These are phyloP conservation scores for Matsumurasca onukii DNA, from an alignment of 1,140 invertebrate genomes.

Conservation along the genomic window DNA sequence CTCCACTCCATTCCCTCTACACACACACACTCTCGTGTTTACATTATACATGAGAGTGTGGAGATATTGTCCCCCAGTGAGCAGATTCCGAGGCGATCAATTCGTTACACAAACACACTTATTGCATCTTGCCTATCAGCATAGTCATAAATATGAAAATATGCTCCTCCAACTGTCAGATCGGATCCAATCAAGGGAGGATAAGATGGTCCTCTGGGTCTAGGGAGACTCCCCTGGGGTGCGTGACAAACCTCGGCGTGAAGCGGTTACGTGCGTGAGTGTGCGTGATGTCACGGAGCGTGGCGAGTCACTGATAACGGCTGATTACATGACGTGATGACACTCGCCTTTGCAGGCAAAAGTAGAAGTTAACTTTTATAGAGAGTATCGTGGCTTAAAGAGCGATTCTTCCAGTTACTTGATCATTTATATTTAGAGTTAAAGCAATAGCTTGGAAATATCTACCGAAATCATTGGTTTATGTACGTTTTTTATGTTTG, in stretches of 20 bases:
- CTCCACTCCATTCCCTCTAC: background rate
- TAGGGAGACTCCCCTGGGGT: background rate
- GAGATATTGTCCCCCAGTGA: background rate
- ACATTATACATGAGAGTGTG: background rate
- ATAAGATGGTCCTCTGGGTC: background rate
- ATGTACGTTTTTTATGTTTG: too few species aligned
- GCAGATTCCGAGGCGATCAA: background rate
- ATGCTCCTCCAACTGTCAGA: slow-evolving; percentile 19
- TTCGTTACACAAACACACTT: slow-evolving; percentile 13
- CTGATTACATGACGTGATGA: background rate
- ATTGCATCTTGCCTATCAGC: slow-evolving; percentile 4
- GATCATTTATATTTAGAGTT: too few species aligned
- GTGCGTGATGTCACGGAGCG: background rate
- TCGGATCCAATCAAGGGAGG: slow-evolving; percentile 4
- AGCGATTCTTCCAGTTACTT: too few species aligned
- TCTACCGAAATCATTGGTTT: too few species aligned
- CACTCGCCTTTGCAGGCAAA: too few species aligned
- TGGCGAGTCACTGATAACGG: background rate
- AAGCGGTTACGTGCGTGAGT: background rate
- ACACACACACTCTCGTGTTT: too few species aligned
- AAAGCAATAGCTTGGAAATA: too few species aligned
- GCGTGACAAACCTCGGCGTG: background rate
- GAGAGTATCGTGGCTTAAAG: too few species aligned
- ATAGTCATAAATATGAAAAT: slow-evolving; percentile 24
- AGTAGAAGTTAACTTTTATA: too few species aligned